Conservation (phyloP, 2,113 vertebrate species). For the Melospiza melodia region DNA sequence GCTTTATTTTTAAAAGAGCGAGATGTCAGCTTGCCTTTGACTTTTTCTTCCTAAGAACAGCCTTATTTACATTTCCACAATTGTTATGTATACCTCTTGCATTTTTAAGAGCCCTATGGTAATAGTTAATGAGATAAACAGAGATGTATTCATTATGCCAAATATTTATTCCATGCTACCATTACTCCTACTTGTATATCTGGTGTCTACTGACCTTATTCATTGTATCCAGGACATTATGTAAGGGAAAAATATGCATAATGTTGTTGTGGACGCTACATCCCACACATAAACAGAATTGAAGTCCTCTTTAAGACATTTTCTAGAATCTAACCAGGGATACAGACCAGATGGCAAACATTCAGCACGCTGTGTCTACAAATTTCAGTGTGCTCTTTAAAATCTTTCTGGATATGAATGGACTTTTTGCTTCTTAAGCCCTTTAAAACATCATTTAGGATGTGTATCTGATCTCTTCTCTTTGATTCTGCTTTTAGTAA, state of each 20-base stretch:
- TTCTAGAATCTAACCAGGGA: background rate
- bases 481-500: background rate
- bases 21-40: background rate
- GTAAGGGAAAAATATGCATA: conserved; percentile 62
- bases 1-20: background rate
- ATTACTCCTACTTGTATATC: conserved; percentile 72
- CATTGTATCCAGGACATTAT: conserved; percentile 61
- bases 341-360: conserved; percentile 4
- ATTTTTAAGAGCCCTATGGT: background rate
- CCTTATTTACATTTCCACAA: background rate
- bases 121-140: conserved; percentile 51
- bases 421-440: background rate
- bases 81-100: background rate
- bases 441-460: conserved; percentile 11
- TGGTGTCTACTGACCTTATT: conserved; percentile 57
- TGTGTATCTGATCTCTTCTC: background rate
- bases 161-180: conserved; percentile 72
- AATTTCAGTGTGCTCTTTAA: conserved; percentile 12
- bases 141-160: conserved; percentile 68
- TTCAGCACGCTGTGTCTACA: background rate
- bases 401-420: background rate
- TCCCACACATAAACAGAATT: conserved; percentile 62
- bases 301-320: conserved; percentile 50
- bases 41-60: background rate
- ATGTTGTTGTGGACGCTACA: conserved; percentile 42